phyloP scores from a whole-genome alignment of 2,888 invertebrate genomes.

The Glyphotaelius pellucidus region DNA sequence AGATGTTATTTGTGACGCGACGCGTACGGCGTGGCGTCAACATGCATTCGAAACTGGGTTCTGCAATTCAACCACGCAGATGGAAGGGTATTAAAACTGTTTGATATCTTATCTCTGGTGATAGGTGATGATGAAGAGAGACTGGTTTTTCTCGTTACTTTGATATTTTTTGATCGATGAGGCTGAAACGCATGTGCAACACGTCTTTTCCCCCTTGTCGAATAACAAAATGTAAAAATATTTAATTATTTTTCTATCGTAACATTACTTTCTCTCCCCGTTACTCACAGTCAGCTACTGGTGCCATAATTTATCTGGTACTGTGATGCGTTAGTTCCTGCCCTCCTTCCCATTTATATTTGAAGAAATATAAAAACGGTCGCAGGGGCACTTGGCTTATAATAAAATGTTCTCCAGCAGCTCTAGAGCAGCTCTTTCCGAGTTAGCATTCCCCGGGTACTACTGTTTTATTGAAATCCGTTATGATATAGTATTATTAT shows the following conservation, averaged over 20 bases:
- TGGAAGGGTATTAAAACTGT: no score
- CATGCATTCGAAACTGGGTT: no score
- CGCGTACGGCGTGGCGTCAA: no score
- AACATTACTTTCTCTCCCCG: neutral
- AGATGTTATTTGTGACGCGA: no score
- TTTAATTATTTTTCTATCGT: neutral
- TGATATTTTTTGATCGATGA: no score
- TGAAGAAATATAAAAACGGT: neutral
- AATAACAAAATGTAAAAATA: neutral
- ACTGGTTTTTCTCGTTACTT: no score
- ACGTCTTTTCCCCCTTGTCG: neutral
- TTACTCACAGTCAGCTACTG: neutral
- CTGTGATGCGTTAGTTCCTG: neutral
- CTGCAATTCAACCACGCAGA: no score
- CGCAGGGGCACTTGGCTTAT: neutral
- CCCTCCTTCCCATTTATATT: constrained; percentile 2
- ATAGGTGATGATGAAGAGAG: no score
- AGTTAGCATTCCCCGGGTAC: neutral
- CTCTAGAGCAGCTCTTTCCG: neutral
- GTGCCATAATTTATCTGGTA: neutral
- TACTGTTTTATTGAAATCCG: constrained; percentile 2
- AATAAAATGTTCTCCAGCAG: neutral
- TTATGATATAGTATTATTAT: neutral
- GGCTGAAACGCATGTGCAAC: neutral
- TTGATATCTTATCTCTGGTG: no score